These are phyloP conservation scores for Crotalus helleri DNA, from an alignment of 2,113 vertebrate species.

Conservation along the genomic window DNA sequence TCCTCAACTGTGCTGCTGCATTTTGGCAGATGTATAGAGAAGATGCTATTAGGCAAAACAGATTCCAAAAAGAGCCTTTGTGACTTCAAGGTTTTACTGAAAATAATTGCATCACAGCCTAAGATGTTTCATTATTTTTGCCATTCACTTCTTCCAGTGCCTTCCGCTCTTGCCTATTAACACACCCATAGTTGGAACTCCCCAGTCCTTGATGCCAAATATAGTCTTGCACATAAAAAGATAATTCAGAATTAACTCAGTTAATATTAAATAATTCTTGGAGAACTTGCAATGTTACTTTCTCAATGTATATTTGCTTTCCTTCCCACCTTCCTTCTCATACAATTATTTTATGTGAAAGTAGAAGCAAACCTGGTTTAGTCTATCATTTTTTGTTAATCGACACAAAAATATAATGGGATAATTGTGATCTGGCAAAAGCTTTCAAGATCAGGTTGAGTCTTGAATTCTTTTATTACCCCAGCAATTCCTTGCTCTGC, in stretches of 20 bases:
- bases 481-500: not conserved
- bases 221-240: not conserved
- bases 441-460: not conserved
- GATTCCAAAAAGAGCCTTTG: not conserved
- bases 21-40: not conserved
- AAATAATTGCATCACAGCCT: not conserved
- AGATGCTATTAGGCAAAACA: not conserved
- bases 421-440: not conserved
- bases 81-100: not conserved
- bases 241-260: too few species aligned
- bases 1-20: not conserved
- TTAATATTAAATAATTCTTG: not conserved
- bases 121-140: not conserved
- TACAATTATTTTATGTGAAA: not conserved
- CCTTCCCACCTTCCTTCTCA: not conserved
- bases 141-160: not conserved
- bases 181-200: too few species aligned
- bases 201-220: not conserved
- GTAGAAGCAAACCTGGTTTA: not conserved
- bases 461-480: not conserved
- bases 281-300: not conserved
- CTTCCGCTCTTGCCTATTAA: not conserved
- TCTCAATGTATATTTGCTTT: not conserved
- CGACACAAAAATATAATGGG: not conserved
- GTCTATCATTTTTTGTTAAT: not conserved